Evolutionary conservation across 2,113 vertebrate species (phyloP).

Genomic region (Leptobrachium ailaonicum): DNA sequence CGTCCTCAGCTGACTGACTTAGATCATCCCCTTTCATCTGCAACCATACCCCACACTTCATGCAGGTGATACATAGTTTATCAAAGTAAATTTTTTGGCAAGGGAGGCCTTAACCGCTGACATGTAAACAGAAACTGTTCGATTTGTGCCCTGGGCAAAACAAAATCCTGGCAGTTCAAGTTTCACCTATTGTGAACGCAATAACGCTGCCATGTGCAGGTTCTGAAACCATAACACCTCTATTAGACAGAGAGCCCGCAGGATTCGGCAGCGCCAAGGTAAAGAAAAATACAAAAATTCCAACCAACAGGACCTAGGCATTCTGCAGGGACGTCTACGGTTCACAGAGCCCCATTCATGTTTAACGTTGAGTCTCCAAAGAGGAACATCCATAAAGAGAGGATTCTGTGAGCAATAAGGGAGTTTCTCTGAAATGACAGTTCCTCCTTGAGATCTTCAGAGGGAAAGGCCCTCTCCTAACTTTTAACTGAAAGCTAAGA

Average conservation of each 20-base stretch:
- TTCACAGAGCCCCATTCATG: background rate
- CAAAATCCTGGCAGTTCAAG: conserved; percentile 25
- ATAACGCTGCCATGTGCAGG: conserved; percentile 5
- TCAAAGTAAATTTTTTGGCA: conserved; percentile 41
- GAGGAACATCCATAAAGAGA: no score
- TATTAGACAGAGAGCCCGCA: background rate
- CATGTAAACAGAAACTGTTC: conserved; percentile 43
- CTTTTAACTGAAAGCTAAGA: no score
- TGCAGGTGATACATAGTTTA: conserved; percentile 30
- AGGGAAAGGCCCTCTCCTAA: no score
- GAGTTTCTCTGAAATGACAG: no score
- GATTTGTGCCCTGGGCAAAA: conserved; percentile 13
- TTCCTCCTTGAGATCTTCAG: no score
- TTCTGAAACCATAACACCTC: conserved; percentile 19
- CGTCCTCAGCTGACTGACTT: conserved; percentile 15
- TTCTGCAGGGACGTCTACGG: background rate
- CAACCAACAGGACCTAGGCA: background rate
- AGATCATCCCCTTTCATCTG: background rate
- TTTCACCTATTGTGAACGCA: conserved; percentile 32
- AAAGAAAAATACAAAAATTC: background rate
- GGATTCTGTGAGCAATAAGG: no score
- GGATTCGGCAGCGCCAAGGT: background rate
- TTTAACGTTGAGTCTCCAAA: no score
- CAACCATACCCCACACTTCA: background rate
- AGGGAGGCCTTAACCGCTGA: conserved; percentile 10